Evolutionary conservation across 2,888 invertebrate genomes (phyloP), one percentile per base, ranked within the genome.

Genomic region (Agrenia bidenticulata): DNA sequence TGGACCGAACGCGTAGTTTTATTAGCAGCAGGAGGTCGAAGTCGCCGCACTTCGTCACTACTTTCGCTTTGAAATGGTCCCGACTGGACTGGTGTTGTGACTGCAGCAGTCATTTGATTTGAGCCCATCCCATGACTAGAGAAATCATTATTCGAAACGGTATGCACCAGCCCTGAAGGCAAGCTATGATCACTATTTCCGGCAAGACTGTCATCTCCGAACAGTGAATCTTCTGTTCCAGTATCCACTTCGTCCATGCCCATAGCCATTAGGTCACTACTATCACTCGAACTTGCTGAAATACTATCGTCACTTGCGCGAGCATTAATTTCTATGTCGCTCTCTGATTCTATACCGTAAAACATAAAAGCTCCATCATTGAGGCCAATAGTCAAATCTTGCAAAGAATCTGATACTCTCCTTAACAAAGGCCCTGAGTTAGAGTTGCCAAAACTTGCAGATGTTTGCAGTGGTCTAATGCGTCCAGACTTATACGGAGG

Each of bases 401-500:
- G 68, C 13, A 68, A 39, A 0, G 61, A 61, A n/a, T 68, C 68
- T 2, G 68, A 68, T 1, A 68, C 64, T 15, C 64, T 50, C 7
- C 64, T 24, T 1, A 68, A 39, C 1, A 64, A 50, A 17, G 61
- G 54, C 17, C 64, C 68, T 1, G 64, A 61, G 24, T 68, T 56
- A 9, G 54, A 32, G n/a, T 61, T 68, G 1, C 55, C 62, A 1
- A 58, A 50, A 19, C 61, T 61, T n/a, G 21, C 32, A 15, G 56
- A 1, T 2, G 32, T 49, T 21, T 42, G 4, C 21, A 57, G 79
- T 79, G 61, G 77, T 78, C 77, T 72, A 17, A 26, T 61, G 45
- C 21, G 49, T 21, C 17, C 4, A 15, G 2, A 1, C 11, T 5
- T 27, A 4, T 19, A 9, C 32, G 15, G 15, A 15, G n/a, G 4